Percentiles rank a stretch among this genome's conserved stretches.
Conservation (phyloP, 2,113 vertebrate species). For the Peucedramus taeniatus region DNA sequence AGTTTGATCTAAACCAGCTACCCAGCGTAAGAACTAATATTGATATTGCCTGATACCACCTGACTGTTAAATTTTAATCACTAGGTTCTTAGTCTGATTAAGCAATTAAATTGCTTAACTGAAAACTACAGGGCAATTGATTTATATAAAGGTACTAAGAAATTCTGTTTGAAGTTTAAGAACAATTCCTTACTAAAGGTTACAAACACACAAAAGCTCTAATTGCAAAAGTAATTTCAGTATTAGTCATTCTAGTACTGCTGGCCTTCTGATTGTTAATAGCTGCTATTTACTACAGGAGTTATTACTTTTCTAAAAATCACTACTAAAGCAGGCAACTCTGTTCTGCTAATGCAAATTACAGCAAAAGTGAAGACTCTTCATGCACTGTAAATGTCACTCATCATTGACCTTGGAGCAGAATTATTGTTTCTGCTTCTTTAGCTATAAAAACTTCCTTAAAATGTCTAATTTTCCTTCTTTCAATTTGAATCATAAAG, state of each 20-base stretch:
- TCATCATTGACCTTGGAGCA: background rate
- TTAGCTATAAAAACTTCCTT: background rate
- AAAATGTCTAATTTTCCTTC: background rate
- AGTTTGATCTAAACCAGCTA: constrained; percentile 42
- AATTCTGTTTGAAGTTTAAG: constrained; percentile 54
- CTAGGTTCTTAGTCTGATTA: constrained; percentile 34
- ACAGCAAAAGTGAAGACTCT: constrained; percentile 21
- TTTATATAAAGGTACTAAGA: background rate
- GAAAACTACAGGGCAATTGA: constrained; percentile 36
- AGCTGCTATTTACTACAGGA: background rate
- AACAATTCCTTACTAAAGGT: constrained; percentile 4
- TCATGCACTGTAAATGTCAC: background rate
- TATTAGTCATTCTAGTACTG: background rate
- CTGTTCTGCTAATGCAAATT: constrained; percentile 34
- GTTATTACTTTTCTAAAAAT: background rate
- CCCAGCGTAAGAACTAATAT: constrained; percentile 38
- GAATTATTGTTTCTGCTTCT: background rate
- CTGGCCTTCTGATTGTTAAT: background rate
- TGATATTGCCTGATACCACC: constrained; percentile 20
- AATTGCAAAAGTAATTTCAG: background rate
- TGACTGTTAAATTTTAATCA: constrained; percentile 31
- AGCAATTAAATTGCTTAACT: constrained; percentile 54
- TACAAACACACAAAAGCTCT: background rate
- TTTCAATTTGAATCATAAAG: background rate
- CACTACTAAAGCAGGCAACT: background rate